Conservation (phyloP, 2,888 invertebrate species). For the Acleris holmiana region DNA sequence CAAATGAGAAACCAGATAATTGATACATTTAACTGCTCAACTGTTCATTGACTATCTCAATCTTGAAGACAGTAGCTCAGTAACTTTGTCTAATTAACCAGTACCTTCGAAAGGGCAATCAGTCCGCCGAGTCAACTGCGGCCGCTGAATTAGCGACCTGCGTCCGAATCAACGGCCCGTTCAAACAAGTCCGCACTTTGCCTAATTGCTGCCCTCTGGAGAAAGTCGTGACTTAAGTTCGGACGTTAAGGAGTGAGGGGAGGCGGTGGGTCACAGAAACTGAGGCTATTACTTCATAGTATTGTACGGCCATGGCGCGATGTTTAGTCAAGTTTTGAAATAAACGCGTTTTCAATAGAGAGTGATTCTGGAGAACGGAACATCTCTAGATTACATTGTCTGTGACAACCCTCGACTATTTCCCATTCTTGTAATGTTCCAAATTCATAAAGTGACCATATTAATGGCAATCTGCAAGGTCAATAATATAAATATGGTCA, state of each 20-base stretch:
- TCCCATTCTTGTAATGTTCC: too few relatives aligned
- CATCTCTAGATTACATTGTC: too few relatives aligned
- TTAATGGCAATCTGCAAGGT: too few relatives aligned
- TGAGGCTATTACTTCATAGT: too few relatives aligned
- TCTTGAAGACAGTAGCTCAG: conserved; percentile 2
- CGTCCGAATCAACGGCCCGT: conserved; percentile 56
- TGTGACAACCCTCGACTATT: too few relatives aligned
- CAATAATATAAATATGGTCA: too few relatives aligned
- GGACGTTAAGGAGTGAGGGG: conserved; percentile 8
- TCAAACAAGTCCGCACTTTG: conserved; percentile 40
- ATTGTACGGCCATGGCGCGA: too few relatives aligned
- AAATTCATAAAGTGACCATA: too few relatives aligned
- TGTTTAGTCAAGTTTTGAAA: too few relatives aligned
- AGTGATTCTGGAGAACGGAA: too few relatives aligned
- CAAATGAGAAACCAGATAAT: too few relatives aligned
- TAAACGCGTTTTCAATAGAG: too few relatives aligned
- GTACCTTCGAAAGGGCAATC: conserved; percentile 20
- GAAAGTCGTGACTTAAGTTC: conserved; percentile 25
- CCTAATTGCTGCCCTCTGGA: conserved; percentile 40
- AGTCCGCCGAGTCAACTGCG: conserved; percentile 12
- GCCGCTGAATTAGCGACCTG: conserved; percentile 19
- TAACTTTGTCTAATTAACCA: conserved; percentile 4
- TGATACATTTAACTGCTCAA: background rate
- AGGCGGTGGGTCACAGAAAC: conserved; percentile 14
- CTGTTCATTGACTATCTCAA: background rate